Evolutionary conservation across 2,888 invertebrate species (phyloP), one percentile per base, ranked within the genome.

Genomic region (Microchrysa polita): DNA sequence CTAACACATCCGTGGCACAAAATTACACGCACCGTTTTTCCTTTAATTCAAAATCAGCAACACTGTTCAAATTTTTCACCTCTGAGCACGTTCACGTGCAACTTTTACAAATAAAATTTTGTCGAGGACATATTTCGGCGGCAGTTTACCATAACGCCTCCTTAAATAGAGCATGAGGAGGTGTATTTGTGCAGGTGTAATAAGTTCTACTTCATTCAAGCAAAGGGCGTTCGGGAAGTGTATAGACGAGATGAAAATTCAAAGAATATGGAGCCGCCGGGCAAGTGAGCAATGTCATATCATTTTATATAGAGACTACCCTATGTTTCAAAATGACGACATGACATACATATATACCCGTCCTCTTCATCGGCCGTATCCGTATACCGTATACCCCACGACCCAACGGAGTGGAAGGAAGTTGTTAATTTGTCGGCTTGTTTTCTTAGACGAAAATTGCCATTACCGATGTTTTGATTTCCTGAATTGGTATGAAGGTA

Each of bases 351-450:
- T 34, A 34, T n/a, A n/a, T n/a, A n/a, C n/a, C 27, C 27, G 27
- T 34, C 27, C 7, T 5, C 27, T 34, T n/a, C n/a, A n/a, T 48
- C 10, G 48, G 12, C 48, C 2, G 2, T 48, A 18, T n/a, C 40
- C n/a, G n/a, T n/a, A n/a, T n/a, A n/a, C n/a, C n/a, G n/a, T n/a
- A n/a, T 9, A 27, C 16, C 61, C 14, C 65, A 44, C 7, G 12
- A 60, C 5, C n/a, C n/a, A n/a, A 22, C 18, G 48, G 59, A n/a
- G 42, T 18, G 73, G 74, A 75, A 75, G 75, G 75, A 75, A 75
- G 72, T 74, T 74, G 74, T 75, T 75, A 75, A 75, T 75, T 75
- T 72, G 59, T 48, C 59, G 72, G 71, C 73, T 72, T 75, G 75
- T 73, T 75, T 75, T 65, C 72, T 73, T 73, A 73, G 60, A 59